A percentile compares a stretch with the other conserved stretches of the same genome.
Evolutionary conservation across 2,113 vertebrate genomes (phyloP).

Genomic region (Perccottus glenii): DNA sequence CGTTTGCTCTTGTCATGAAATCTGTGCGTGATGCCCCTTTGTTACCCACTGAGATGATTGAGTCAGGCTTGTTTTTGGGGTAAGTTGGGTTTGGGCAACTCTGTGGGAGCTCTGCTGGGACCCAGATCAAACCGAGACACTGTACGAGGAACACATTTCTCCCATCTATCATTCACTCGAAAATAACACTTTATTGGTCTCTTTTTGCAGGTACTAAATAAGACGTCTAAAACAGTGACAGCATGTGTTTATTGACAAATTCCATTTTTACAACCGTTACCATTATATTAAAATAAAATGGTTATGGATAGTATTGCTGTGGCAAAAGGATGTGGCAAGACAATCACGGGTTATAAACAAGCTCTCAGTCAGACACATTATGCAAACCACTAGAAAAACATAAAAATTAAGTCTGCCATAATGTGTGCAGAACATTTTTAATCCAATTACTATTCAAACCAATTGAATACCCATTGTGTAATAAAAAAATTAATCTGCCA

Average conservation of each 20-base stretch:
- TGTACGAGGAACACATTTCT: slow-evolving; percentile 17
- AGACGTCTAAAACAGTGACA: neutral
- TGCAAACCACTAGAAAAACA: neutral
- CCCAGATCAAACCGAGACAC: slow-evolving; percentile 27
- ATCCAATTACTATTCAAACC: no score
- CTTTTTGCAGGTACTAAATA: slow-evolving; percentile 11
- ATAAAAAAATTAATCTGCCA: no score
- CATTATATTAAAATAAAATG: neutral
- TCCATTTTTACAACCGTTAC: slow-evolving; percentile 6
- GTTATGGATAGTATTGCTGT: neutral
- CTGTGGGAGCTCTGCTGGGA: slow-evolving; percentile 17
- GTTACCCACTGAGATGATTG: slow-evolving; percentile 42
- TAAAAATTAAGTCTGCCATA: neutral
- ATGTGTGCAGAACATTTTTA: no score
- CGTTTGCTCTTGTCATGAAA: slow-evolving; percentile 30
- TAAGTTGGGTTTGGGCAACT: slow-evolving; percentile 31
- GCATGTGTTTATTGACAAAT: slow-evolving; percentile 7
- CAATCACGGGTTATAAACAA: slow-evolving; percentile 4
- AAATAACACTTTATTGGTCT: slow-evolving; percentile 29
- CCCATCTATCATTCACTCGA: slow-evolving; percentile 20
- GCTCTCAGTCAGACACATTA: neutral
- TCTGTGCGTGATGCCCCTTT: slow-evolving; percentile 42
- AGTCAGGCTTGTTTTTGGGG: slow-evolving; percentile 41
- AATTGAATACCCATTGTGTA: no score
- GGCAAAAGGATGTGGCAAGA: neutral